Base-by-base conservation (phyloP, 2,113 vertebrate genomes). In the Montifringilla adamsi region DNA sequence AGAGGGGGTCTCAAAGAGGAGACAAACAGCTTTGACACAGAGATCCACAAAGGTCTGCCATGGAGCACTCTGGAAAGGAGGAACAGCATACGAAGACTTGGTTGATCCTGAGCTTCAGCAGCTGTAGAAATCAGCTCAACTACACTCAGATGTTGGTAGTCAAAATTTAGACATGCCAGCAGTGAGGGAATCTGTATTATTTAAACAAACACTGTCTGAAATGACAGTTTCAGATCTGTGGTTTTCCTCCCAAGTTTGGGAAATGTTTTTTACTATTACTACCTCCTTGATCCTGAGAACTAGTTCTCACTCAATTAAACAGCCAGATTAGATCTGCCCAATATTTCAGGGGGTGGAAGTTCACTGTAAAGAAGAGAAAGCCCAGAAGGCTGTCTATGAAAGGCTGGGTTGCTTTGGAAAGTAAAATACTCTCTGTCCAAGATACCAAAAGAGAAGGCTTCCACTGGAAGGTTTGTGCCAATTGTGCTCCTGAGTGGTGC, bases 51-150 rank as follows among this genome's bases (percentile, higher is more conserved):
- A 67, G 66, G 93, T 89, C 90, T 96, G 94, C 90, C 92, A 96
- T 93, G 90, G 83, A 97, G 94, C 90, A 84, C 64, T 93, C 92
- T 96, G 96, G 95, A 96, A 97, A 96, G 95, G 92, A 97, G 93
- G 80, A 97, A 96, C 88, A 81, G 93, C 85, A 60, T 20, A 95
- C 64, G 93, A 90, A 97, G 94, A 78, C 89, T 96, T 92, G 94
- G 80, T 90, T 78, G 92, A 88, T 96, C 83, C 95, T 94, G 94
- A 96, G 92, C 93, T 95, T 97, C 96, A 90, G 95, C 86, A 93
- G 88, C 93, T 95, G 93, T 68, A 95, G 94, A 90, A 84, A 95
- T 94, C 94, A 97, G 83, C 92, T 95, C 93, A 97, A 60, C 85
- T 96, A 95, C 75, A 88, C 92, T 93, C 76, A 94, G 93, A 93